Base-by-base conservation (phyloP, 1,140 invertebrate species). In the Brachionus manjavacas region DNA sequence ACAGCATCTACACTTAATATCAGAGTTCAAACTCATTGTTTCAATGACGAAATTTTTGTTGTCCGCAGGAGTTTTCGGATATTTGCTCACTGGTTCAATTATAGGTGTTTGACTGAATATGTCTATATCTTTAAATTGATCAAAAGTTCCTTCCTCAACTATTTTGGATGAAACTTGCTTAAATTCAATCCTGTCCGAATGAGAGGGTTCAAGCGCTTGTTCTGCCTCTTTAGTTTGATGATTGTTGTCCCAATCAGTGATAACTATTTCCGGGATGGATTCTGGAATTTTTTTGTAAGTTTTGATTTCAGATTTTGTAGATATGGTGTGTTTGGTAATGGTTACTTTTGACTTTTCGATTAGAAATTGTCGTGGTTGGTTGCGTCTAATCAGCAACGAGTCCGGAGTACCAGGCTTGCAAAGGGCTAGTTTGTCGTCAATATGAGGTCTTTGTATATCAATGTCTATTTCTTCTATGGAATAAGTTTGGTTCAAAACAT, bases 391-490 rank as follows among this genome's bases (percentile, higher is more conserved):
- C 6, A 60, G 52, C 11, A n/a, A 3, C 25, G 25, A 39, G 25
- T 68, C 31, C 12, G 66, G 7, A 25, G 11, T 35, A 39, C 25
- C n/a, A 16, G 68, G 14, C 16, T 23, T 41, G 16, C 70, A 41
- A 20, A 43, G 2, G 4, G 31, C 39, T 6, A 41, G 16, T 16
- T 14, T 41, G 4, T 76, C 72, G 23, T 76, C 72, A 12, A 76
- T 76, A 11, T 76, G 52, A 11, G 72, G 72, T 49, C 72, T 46
- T 23, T 76, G 8, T 12, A 76, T 49, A n/a, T 76, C 72, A 1
- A 76, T 76, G 23, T 76, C 72, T 20, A 76, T 76, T n/a, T 76
- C 72, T 49, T 76, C 72, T 25, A 76, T 35, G 46, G 72, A 76
- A 49, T 76, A 76, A 23, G 72, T 76, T 46, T 76, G 72, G 31